Evolutionary conservation across 2,113 vertebrate genomes (phyloP).

Genomic region (Rhea pennata): DNA sequence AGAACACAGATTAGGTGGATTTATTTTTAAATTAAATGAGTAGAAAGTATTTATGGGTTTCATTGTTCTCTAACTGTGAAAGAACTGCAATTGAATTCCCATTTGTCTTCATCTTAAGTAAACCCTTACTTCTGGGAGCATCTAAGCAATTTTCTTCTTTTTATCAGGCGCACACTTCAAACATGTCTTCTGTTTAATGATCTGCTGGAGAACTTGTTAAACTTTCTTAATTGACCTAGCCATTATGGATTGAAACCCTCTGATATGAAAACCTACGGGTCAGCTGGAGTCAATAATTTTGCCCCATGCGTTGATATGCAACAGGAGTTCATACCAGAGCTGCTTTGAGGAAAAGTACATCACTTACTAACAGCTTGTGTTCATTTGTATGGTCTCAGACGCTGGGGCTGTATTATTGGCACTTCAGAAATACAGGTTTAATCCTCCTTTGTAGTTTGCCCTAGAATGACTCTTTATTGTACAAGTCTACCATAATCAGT

Average conservation of each 20-base stretch:
- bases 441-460: background rate
- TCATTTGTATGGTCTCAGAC: background rate
- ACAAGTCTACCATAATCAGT: background rate
- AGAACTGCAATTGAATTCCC: background rate
- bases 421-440: background rate
- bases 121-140: background rate
- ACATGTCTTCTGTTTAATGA: background rate
- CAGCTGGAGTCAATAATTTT: background rate
- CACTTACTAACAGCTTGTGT: background rate
- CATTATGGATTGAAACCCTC: background rate
- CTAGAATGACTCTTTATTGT: background rate
- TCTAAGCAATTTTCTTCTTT: background rate
- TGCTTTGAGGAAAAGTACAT: background rate
- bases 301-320: background rate
- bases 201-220: rapidly evolving
- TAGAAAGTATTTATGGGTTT: background rate
- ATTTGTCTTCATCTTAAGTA: background rate
- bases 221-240: background rate
- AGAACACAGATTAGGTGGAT: background rate
- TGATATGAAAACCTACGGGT: background rate
- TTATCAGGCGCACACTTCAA: background rate
- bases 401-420: background rate
- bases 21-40: background rate
- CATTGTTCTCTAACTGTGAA: background rate
- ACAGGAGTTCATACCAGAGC: background rate